phyloP scores from a whole-genome alignment of 2,888 invertebrate species.

The Cheilosia urbana region DNA sequence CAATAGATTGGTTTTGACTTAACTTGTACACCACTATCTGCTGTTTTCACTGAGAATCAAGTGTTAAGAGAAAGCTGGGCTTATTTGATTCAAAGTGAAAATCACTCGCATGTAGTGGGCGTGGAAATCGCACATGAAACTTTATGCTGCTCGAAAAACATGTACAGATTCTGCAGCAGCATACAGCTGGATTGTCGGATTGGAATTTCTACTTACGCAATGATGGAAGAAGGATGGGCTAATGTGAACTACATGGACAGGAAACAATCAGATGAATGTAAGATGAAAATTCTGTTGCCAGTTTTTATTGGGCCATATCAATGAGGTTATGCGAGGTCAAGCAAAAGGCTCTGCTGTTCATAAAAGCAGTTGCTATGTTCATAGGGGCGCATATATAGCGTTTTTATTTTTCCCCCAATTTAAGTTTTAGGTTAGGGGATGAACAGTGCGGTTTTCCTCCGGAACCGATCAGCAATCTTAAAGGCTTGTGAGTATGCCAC shows the following conservation, averaged over 20 bases:
- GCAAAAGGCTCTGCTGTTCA: no score
- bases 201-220: slow-evolving; percentile 5
- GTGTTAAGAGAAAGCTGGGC: neutral
- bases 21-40: slow-evolving; percentile 47
- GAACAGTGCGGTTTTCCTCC: no score
- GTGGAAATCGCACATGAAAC: slow-evolving; percentile 77
- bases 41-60: slow-evolving; percentile 50
- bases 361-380: no score
- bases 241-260: neutral
- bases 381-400: no score
- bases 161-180: slow-evolving; percentile 48
- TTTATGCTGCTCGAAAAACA: slow-evolving; percentile 59
- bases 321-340: no score
- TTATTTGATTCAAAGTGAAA: slow-evolving; percentile 35
- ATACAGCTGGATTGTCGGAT: neutral
- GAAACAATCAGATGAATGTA: neutral
- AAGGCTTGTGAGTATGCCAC: no score
- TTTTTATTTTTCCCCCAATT: no score
- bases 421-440: no score
- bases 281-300: no score
- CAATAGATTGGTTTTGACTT: slow-evolving; percentile 15
- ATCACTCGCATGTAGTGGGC: slow-evolving; percentile 46
- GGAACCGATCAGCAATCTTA: no score
- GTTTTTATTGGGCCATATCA: no score
- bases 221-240: slow-evolving; percentile 3